Evolutionary conservation across 2,888 invertebrate genomes (phyloP).

Genomic region (Troides aeacus): DNA sequence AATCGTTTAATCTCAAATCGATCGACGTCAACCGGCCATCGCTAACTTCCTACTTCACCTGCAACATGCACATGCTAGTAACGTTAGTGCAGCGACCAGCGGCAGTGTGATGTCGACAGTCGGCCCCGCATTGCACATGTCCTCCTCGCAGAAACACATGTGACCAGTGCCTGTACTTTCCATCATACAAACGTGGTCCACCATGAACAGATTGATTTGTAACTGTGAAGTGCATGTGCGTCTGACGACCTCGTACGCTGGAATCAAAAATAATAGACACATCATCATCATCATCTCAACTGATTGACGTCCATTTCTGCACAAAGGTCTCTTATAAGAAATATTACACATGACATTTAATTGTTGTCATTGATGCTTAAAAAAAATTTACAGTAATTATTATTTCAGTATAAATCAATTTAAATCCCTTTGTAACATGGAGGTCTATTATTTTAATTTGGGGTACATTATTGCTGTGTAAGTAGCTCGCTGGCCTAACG

Average conservation of each 20-base stretch:
- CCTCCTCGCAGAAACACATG: conserved; percentile 99
- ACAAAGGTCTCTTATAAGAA: too few relatives aligned
- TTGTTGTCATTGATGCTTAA: too few relatives aligned
- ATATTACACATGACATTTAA: too few relatives aligned
- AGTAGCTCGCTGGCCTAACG: too few relatives aligned
- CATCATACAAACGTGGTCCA: conserved; percentile 99
- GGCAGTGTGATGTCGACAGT: conserved; percentile 51
- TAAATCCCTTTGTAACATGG: too few relatives aligned
- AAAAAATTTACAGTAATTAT: too few relatives aligned
- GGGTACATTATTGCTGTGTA: too few relatives aligned
- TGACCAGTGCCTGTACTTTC: conserved; percentile 98
- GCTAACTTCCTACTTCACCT: conserved; percentile 70
- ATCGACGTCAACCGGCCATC: conserved; percentile 47
- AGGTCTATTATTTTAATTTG: too few relatives aligned
- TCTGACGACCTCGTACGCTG: conserved; percentile 94
- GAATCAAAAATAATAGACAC: conserved; percentile 46
- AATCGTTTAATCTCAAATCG: conserved; percentile 35
- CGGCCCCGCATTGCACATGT: conserved; percentile 89
- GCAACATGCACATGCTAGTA: conserved; percentile 72
- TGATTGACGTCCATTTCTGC: too few relatives aligned
- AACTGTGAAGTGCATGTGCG: conserved; percentile 96
- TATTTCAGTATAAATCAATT: too few relatives aligned
- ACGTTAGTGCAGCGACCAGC: conserved; percentile 52
- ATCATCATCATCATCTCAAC: too few relatives aligned
- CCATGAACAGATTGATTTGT: conserved; percentile 98